phyloP scores from a whole-genome alignment of 2,113 vertebrate genomes.

The Sprattus sprattus region DNA sequence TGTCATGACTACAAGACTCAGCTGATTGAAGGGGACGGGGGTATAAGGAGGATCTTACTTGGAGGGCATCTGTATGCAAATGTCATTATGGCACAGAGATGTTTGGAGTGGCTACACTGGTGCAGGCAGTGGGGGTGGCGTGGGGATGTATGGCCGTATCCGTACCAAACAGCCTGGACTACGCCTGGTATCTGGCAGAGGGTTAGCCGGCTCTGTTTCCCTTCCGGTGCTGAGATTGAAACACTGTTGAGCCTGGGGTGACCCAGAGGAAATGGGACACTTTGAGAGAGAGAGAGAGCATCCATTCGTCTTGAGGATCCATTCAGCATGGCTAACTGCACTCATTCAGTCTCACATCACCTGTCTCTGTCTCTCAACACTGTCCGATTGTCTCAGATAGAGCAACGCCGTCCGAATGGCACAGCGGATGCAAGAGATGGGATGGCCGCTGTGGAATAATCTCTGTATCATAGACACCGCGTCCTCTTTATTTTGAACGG shows the following conservation, averaged over 20 bases:
- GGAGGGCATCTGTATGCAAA: slow-evolving; percentile 91
- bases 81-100: slow-evolving; percentile 63
- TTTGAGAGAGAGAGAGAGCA: background rate
- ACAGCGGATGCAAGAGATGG: background rate
- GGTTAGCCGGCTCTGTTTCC: background rate
- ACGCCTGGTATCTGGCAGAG: slow-evolving; percentile 6
- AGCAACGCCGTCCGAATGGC: too few species aligned
- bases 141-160: slow-evolving; percentile 12
- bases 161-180: slow-evolving; percentile 25
- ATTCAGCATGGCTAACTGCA: background rate
- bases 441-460: background rate
- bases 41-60: slow-evolving; percentile 40
- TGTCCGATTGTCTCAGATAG: too few species aligned
- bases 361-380: background rate
- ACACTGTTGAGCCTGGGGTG: background rate
- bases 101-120: slow-evolving; percentile 35
- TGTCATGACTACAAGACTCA: slow-evolving; percentile 41
- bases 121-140: slow-evolving; percentile 16
- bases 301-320: background rate
- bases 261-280: background rate
- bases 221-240: background rate
- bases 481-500: background rate
- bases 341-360: background rate
- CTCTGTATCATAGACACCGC: background rate
- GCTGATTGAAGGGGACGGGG: slow-evolving; percentile 47